phyloP scores from a whole-genome alignment of 2,797 vertebrate genomes.

The Pampus argenteus region DNA sequence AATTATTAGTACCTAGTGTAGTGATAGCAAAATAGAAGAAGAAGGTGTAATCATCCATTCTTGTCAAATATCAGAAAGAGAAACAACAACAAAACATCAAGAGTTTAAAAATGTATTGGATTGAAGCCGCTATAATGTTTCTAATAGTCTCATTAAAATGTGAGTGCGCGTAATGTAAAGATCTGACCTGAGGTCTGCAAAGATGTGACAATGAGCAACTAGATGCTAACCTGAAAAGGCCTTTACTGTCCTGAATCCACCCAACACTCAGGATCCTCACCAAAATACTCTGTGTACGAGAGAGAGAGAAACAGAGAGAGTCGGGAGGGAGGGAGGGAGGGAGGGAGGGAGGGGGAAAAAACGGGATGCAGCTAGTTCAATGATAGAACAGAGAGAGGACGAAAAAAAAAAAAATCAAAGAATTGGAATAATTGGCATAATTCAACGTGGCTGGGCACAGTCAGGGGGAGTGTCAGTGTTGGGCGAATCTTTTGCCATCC shows the following conservation, averaged over 20 bases:
- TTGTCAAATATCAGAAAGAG: not conserved
- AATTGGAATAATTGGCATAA: slow-evolving; percentile 98
- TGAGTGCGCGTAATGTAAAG: not conserved
- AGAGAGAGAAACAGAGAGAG: slow-evolving; percentile 21
- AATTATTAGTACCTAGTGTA: not conserved
- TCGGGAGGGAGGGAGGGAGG: slow-evolving; percentile 46
- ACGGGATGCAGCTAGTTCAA: slow-evolving; percentile 43
- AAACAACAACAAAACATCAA: too few species aligned
- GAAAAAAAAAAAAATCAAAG: slow-evolving; percentile 87
- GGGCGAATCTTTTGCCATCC: slow-evolving; percentile 92
- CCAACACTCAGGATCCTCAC: slow-evolving; percentile 16
- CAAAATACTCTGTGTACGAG: slow-evolving; percentile 25
- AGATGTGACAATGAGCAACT: slow-evolving; percentile 4
- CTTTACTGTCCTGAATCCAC: slow-evolving; percentile 27
- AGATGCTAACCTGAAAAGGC: slow-evolving; percentile 28
- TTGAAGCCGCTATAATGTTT: not conserved
- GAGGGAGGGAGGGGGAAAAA: slow-evolving; percentile 52
- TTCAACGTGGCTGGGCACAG: slow-evolving; percentile 96
- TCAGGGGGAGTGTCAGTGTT: slow-evolving; percentile 92
- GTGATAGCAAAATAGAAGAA: not conserved
- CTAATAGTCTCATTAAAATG: not conserved
- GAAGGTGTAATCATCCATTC: not conserved
- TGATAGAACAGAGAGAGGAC: slow-evolving; percentile 77
- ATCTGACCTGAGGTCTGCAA: not conserved
- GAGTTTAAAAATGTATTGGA: too few species aligned